Percentiles rank a stretch among this genome's conserved stretches.
phyloP scores from a whole-genome alignment of 1,140 invertebrate species.

The Eufriesea mexicana region DNA sequence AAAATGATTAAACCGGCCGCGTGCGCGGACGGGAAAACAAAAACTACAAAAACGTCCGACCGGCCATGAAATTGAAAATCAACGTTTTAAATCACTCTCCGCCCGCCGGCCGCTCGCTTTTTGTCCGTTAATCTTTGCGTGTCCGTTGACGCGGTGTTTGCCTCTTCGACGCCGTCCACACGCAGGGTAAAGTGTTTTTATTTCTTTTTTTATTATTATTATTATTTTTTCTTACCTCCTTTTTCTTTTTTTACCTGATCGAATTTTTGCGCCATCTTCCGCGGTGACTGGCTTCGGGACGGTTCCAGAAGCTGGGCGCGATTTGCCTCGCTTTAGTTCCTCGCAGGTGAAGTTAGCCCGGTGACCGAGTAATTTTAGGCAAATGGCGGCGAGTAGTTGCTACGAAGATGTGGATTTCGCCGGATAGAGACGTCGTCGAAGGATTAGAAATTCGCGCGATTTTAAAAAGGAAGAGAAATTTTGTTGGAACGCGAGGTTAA shows the following conservation, averaged over 20 bases:
- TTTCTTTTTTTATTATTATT: not conserved
- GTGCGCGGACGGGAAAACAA: slow-evolving; percentile 32
- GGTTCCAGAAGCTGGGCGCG: not conserved
- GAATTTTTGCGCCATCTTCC: too few relatives aligned
- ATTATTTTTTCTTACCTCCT: not conserved
- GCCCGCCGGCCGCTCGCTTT: slow-evolving; percentile 21
- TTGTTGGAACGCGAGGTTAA: too few relatives aligned
- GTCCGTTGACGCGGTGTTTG: not conserved
- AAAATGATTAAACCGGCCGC: slow-evolving; percentile 49
- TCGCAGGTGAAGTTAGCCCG: too few relatives aligned
- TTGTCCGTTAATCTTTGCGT: slow-evolving; percentile 48
- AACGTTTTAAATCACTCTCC: slow-evolving; percentile 53
- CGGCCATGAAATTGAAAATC: slow-evolving; percentile 51
- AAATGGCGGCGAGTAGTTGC: too few relatives aligned
- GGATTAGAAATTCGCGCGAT: too few relatives aligned
- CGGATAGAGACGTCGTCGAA: too few relatives aligned
- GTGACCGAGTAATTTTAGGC: too few relatives aligned
- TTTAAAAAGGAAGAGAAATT: too few relatives aligned
- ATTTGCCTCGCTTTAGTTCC: too few relatives aligned
- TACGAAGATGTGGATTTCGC: too few relatives aligned
- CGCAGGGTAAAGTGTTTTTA: not conserved
- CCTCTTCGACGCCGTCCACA: not conserved
- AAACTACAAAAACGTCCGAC: slow-evolving; percentile 44
- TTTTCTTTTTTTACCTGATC: not conserved
- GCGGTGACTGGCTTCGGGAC: not conserved